These are phyloP conservation scores for Lophura nycthemera DNA, from an alignment of 2,113 vertebrate genomes.

Conservation along the genomic window DNA sequence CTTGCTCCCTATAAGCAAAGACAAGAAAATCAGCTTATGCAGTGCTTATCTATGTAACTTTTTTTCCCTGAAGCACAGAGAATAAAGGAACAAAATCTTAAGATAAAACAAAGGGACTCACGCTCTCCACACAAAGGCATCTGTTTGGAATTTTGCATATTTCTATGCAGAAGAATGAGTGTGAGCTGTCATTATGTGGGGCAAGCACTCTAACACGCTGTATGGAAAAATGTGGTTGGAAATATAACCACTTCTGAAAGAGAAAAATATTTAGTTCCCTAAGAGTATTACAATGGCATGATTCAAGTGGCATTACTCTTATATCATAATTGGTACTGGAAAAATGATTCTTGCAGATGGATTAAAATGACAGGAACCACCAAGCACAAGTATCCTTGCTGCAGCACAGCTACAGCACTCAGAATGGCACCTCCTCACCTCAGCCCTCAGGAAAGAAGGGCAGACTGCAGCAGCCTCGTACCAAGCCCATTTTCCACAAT, in stretches of 20 bases:
- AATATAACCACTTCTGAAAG: background rate
- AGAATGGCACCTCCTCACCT: background rate
- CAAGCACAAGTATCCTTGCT: rapidly evolving
- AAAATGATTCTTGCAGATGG: background rate
- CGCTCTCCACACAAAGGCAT: background rate
- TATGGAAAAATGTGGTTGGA: background rate
- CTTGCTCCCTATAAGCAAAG: background rate
- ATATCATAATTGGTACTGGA: background rate
- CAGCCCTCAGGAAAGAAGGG: background rate
- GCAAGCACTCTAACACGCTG: background rate
- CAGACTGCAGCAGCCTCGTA: background rate
- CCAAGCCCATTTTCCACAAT: background rate
- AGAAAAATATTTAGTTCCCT: background rate
- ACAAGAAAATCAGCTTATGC: background rate
- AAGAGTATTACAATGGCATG: background rate
- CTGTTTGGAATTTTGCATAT: background rate
- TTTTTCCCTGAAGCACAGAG: background rate
- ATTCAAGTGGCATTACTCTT: background rate
- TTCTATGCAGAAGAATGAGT: background rate
- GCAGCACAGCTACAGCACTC: background rate
- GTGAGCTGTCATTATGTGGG: background rate
- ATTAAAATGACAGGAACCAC: background rate
- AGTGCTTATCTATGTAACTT: rapidly evolving
- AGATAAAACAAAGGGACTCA: background rate
- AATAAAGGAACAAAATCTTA: background rate